Base-by-base conservation (phyloP, 2,888 invertebrate genomes). In the Schrankia costaestrigalis region DNA sequence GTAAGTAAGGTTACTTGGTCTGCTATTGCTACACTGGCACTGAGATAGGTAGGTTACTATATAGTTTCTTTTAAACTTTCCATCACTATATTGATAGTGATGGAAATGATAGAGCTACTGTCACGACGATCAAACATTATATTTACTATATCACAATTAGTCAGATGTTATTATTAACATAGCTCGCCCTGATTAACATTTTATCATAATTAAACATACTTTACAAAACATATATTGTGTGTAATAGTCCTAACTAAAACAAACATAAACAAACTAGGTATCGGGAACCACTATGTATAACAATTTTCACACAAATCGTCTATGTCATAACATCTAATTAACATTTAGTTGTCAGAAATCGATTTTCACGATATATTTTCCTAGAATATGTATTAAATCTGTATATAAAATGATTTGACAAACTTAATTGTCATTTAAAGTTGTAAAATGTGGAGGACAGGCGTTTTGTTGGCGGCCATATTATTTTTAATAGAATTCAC, bases 381-480 rank as follows among this genome's bases (percentile, higher is more conserved):
- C 33, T 37, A 7, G 7, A 7, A 32, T 59, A 63, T 63, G 55
- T 56, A 58, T 26, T 41, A 39, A 44, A 34, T 14, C 22, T 35
- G 51, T 79, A 79, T 83, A 83, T 38, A 71, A 75, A 74, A 64
- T 73, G 71, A 50, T 43, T 13, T 34, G 25, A 32, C 40, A 31
- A 39, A 41, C n/a, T 32, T 39, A 32, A 33, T 31, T n/a, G n/a
- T 65, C 64, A 72, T 56, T 67, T 51, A 42, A 53, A 13, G 52
- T 25, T 38, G 44, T 2, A 69, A 52, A 49, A 84, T 84, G 84
- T 76, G 71, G 72, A 55, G 71, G 41, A 29, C 61, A 50, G 69
- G 64, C 25, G 66, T 68, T 15, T 35, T 74, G 9, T 38, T 74
- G 17, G 19, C n/a, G n/a, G n/a, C 72, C 24, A 35, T 50, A 7